phyloP scores from a whole-genome alignment of 2,797 vertebrate species.

The Chelon labrosus region DNA sequence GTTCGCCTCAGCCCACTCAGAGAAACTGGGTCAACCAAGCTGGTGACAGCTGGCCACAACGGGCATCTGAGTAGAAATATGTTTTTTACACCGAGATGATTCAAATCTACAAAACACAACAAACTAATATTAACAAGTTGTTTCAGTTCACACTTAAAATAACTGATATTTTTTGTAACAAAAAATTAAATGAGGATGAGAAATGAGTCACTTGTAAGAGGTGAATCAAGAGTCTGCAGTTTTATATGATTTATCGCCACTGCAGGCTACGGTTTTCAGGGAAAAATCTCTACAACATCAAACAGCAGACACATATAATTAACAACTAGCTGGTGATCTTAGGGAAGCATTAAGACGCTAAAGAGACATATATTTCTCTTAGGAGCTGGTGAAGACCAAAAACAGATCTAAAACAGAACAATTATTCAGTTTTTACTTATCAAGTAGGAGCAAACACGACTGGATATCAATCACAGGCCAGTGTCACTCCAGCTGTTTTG shows the following conservation, averaged over 20 bases:
- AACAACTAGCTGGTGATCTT: not conserved
- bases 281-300: not conserved
- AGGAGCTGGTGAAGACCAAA: not conserved
- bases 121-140: not conserved
- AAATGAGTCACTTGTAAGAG: not conserved
- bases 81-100: not conserved
- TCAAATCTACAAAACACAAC: not conserved
- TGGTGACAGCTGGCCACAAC: conserved; percentile 68
- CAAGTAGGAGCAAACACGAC: not conserved
- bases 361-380: not conserved
- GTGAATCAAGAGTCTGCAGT: not conserved
- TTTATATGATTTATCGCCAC: not conserved
- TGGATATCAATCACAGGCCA: not conserved
- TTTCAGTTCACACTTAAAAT: not conserved
- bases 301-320: not conserved
- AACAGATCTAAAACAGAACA: not conserved
- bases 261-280: too few species aligned
- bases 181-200: too few species aligned
- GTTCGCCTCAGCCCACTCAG: conserved; percentile 63
- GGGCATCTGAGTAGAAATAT: not conserved
- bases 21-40: conserved; percentile 77
- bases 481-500: not conserved
- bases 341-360: not conserved
- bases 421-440: not conserved
- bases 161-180: too few species aligned